Evolutionary conservation across 1,140 invertebrate species (phyloP).

Genomic region (Philopotamus ludificatus): DNA sequence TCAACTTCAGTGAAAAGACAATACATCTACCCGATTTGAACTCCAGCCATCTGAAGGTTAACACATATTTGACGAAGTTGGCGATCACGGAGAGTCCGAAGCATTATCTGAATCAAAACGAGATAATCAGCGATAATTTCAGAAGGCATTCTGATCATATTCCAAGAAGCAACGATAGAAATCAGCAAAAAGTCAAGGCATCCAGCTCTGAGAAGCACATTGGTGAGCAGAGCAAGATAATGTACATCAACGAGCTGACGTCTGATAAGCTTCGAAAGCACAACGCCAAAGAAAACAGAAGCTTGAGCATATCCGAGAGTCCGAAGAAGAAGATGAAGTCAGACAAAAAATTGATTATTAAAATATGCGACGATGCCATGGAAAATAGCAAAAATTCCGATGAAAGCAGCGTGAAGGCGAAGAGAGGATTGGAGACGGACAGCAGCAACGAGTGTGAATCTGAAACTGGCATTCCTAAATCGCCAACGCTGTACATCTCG

Average conservation of each 20-base stretch:
- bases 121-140: conserved; percentile 42
- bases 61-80: conserved; percentile 47
- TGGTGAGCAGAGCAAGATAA: conserved; percentile 11
- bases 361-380: conserved; percentile 31
- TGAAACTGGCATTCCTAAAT: conserved; percentile 61
- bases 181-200: conserved; percentile 32
- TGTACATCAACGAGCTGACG: no score
- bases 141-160: conserved; percentile 43
- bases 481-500: conserved; percentile 60
- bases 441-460: conserved; percentile 60
- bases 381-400: conserved; percentile 11
- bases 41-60: conserved; percentile 50
- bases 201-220: conserved; percentile 40
- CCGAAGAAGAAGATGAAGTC: conserved; percentile 24
- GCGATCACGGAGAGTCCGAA: conserved; percentile 46
- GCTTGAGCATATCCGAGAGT: conserved; percentile 12
- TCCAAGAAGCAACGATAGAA: conserved; percentile 29
- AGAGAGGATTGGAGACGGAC: conserved; percentile 50
- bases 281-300: neutral
- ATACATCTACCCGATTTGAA: conserved; percentile 44
- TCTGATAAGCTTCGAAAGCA: conserved; percentile 14
- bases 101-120: conserved; percentile 34
- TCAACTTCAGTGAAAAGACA: conserved; percentile 37
- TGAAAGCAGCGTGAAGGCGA: conserved; percentile 10
- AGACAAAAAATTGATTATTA: conserved; percentile 32